Percentiles rank a stretch among this genome's conserved stretches.
These are phyloP conservation scores for Leuciscus waleckii DNA, from an alignment of 2,797 vertebrate species.

Conservation along the genomic window DNA sequence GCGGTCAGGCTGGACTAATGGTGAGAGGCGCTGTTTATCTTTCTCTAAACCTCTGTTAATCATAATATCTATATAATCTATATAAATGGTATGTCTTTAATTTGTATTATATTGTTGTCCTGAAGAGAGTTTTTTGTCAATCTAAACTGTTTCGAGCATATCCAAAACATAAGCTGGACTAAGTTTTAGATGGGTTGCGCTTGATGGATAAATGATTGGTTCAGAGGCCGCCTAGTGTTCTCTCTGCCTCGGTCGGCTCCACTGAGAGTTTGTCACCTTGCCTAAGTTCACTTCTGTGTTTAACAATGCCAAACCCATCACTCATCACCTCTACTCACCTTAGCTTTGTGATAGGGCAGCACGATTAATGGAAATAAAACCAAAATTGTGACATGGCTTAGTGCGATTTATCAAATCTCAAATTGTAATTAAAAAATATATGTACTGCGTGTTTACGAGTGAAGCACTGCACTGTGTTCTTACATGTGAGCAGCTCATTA, in stretches of 20 bases:
- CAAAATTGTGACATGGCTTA: not conserved
- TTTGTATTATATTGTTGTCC: constrained; percentile 60
- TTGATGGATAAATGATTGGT: constrained; percentile 32
- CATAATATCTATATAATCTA: not conserved
- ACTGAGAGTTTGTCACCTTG: constrained; percentile 16
- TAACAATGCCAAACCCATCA: constrained; percentile 4
- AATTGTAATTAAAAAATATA: too few relatives aligned
- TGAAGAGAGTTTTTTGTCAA: constrained; percentile 65
- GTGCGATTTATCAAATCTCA: not conserved
- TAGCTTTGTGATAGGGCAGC: constrained; percentile 24
- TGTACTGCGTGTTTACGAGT: not conserved
- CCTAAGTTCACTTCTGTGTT: constrained; percentile 24
- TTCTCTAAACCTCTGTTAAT: not conserved
- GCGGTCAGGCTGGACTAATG: constrained; percentile 80
- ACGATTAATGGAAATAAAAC: not conserved
- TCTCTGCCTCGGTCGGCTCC: not conserved
- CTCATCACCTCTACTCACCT: constrained; percentile 2
- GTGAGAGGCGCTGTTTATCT: constrained; percentile 70
- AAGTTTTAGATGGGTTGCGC: constrained; percentile 19
- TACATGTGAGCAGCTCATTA: not conserved
- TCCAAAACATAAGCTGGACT: constrained; percentile 11
- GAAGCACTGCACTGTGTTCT: not conserved
- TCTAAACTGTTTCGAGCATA: constrained; percentile 15
- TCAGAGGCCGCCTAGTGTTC: not conserved
- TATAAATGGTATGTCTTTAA: not conserved